phyloP scores from a whole-genome alignment of 2,888 invertebrate species.

The Nomada lathburiana region DNA sequence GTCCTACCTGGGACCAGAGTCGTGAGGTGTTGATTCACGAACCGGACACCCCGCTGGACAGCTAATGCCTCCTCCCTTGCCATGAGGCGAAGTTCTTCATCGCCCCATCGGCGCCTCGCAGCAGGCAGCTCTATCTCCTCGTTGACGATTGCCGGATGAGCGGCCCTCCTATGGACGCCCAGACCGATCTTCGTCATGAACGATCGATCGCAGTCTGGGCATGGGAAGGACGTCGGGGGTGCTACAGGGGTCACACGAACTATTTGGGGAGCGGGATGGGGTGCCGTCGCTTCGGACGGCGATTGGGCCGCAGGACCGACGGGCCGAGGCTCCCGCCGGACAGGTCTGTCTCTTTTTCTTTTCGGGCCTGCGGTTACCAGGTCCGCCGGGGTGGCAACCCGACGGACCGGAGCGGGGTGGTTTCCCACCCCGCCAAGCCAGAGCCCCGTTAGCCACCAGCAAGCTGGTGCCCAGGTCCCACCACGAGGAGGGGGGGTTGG shows the following conservation, averaged over 20 bases:
- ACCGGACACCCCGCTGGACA: background rate
- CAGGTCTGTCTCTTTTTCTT: too few relatives aligned
- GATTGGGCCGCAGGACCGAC: too few relatives aligned
- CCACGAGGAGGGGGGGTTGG: background rate
- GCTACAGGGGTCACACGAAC: too few relatives aligned
- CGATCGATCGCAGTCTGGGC: too few relatives aligned
- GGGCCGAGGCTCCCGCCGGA: too few relatives aligned
- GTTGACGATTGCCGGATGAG: background rate
- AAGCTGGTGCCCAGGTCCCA: slow-evolving; percentile 2
- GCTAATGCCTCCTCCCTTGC: slow-evolving; percentile 20
- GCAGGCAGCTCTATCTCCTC: background rate
- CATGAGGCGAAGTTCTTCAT: slow-evolving; percentile 6
- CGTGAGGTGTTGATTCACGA: background rate
- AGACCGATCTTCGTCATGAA: background rate
- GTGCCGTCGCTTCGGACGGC: too few relatives aligned
- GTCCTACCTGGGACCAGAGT: background rate
- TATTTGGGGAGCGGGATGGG: too few relatives aligned
- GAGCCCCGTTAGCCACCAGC: slow-evolving; percentile 8
- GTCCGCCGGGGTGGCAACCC: slow-evolving; percentile 2
- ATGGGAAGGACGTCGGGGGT: too few relatives aligned
- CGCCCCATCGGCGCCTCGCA: background rate
- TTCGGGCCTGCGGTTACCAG: background rate
- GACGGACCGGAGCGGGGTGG: background rate
- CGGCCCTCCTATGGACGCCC: background rate
- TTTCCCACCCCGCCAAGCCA: background rate